Base-by-base conservation (phyloP, 1,140 invertebrate species). In the Phymorhynchus buccinoides region DNA sequence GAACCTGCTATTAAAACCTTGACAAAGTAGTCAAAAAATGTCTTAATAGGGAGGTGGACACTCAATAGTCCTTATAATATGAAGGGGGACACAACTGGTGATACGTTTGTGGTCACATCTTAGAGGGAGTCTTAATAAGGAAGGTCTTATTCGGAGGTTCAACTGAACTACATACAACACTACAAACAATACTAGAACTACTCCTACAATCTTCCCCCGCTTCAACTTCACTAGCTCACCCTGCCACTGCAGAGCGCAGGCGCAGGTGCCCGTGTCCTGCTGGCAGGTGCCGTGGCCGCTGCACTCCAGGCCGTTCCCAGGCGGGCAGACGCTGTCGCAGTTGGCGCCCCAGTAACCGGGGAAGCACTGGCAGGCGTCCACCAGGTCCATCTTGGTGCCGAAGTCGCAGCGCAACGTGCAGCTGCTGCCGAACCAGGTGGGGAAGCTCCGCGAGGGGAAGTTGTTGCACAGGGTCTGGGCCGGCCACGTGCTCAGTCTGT, bases 351-450 rank as follows among this genome's bases (percentile, higher is more conserved):
- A 71, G 66, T 71, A 71, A n/a, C 66, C 66, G 6, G 66, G 32
- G 27, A 35, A n/a, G 66, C 66, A 71, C 66, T 71, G n/a, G 66
- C 66, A 71, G 30, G 32, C 30, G 27, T 71, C 66, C 66, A 37
- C 66, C n/a, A n/a, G n/a, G 30, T 9, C 7, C 22, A 71, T 6
- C 30, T 71, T 71, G 66, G n/a, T 71, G 66, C 66, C 66, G 30
- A 71, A 71, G 66, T 71, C 66, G 66, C 66, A 71, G 66, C 66
- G 66, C n/a, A 71, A 32, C 9, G 66, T 71, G 30, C 66, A 71
- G 66, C 27, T 32, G 66, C 3, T 18, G 30, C 66, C 66, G 66
- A 71, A 71, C 30, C 32, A 71, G 66, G 66, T 71, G 66, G 66
- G 66, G 66, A 71, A 71, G 66, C 3, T 7, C 3, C 66, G 66